Evolutionary conservation across 2,888 invertebrate genomes (phyloP).

Genomic region (Sinodicranocentrus sp.): DNA sequence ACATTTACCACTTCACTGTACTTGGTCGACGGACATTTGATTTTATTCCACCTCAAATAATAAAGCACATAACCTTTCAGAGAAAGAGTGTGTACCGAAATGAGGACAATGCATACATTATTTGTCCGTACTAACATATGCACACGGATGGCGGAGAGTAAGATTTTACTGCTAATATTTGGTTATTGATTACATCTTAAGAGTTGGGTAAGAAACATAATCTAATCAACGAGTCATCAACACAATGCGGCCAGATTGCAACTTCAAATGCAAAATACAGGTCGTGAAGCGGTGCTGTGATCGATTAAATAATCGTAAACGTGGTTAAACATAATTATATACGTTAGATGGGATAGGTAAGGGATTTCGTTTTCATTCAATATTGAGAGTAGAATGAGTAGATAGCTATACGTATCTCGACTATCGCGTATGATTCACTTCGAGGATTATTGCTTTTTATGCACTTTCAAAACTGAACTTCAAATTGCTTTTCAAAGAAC

Average conservation of each 20-base stretch:
- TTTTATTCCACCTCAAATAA: constrained; percentile 12
- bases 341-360: too few species aligned
- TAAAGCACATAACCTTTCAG: too few species aligned
- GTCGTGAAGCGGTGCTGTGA: constrained; percentile 17
- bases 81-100: too few species aligned
- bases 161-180: constrained; percentile 18
- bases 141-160: neutral
- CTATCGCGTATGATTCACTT: neutral
- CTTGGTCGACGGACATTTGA: too few species aligned
- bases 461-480: constrained; percentile 52
- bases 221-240: constrained; percentile 34
- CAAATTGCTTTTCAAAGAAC: constrained; percentile 5
- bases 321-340: too few species aligned
- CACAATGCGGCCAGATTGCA: neutral
- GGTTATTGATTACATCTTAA: constrained; percentile 22
- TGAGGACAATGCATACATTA: neutral
- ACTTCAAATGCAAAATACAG: constrained; percentile 8
- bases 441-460: neutral
- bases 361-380: too few species aligned
- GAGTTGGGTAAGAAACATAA: constrained; percentile 27
- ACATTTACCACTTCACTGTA: constrained; percentile 29
- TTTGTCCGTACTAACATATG: too few species aligned
- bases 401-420: too few species aligned
- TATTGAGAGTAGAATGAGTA: too few species aligned
- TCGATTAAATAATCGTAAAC: constrained; percentile 39